These are phyloP conservation scores for Rousettus madagascariensis DNA, from an alignment of 2,797 vertebrate genomes.

Conservation along the genomic window DNA sequence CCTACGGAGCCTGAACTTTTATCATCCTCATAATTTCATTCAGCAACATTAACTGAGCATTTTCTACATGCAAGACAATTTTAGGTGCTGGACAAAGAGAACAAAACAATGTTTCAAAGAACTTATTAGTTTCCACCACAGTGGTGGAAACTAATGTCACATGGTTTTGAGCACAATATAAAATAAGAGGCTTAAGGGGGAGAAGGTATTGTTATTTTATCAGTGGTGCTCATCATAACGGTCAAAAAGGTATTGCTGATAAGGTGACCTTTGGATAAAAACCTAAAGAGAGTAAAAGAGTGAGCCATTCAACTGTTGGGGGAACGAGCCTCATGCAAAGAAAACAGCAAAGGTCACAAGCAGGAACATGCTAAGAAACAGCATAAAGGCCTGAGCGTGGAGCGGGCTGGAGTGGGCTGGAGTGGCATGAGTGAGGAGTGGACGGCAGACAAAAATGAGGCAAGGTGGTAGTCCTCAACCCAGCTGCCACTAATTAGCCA, in stretches of 20 bases:
- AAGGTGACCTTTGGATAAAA: not conserved
- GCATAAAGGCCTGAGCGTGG: not conserved
- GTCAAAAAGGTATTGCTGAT: not conserved
- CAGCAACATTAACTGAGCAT: slow-evolving; percentile 21
- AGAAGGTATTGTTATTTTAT: not conserved
- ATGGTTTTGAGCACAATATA: not conserved
- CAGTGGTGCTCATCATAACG: not conserved
- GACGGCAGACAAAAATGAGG: not conserved
- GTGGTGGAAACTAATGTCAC: not conserved
- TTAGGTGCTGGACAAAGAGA: not conserved
- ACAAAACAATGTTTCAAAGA: not conserved
- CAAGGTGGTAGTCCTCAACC: not conserved
- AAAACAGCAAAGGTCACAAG: not conserved
- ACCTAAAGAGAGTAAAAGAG: not conserved
- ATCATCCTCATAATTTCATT: slow-evolving; percentile 2
- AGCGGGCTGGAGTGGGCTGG: not conserved
- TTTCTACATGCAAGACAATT: not conserved
- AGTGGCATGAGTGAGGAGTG: not conserved
- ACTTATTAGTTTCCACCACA: not conserved
- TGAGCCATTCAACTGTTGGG: not conserved
- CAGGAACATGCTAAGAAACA: not conserved
- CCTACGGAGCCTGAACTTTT: slow-evolving; percentile 2
- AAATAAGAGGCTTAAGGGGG: not conserved
- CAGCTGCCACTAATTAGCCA: not conserved
- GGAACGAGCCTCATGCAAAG: not conserved